Evolutionary conservation across 37 sponge, comb jelly and placozoan genomes (phyloP), one percentile per base, ranked within the genome.

Genomic region (Agelas oroides): DNA sequence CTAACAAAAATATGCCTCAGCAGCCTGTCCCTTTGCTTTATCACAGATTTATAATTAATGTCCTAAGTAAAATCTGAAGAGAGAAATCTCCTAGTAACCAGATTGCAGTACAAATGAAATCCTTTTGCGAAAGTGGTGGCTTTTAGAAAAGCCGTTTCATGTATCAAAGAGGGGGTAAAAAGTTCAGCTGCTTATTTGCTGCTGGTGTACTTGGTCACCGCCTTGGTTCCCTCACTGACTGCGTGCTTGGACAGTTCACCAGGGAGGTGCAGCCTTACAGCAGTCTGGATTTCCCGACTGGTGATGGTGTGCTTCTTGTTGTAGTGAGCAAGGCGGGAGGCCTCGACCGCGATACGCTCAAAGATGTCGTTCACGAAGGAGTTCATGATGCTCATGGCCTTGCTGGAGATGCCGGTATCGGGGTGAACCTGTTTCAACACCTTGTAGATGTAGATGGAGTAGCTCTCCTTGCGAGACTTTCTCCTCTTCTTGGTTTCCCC

Each of bases 381-480:
- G 91, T 97, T 97, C 97, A 97, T 97, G 97, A 97, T 97, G 89
- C 93, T 92, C 97, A 97, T 97, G 92, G 94, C 97, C 85, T 97
- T 97, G 86, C 77, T 70, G 89, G 93, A 92, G 93, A 97, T 94
- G 53, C 97, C 97, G 75, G 97, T 97, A 79, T 97, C 97, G 60
- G 97, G 97, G 91, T 97, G 97, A 25, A 97, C 97, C 85, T 97
- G 97, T 87, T 94, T 97, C 86, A 97, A 85, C 24, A 97, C 97
- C 74, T 97, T 97, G 97, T 97, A 97, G 97, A 97, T 94, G 95
- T 97, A 97, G 86, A 97, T 95, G 84, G 95, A 94, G 87, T 94
- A 97, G 68, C 92, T 90, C 80, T 97, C 97, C 91, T 94, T 94
- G 63, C 97, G 79, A 40, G 62, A 60, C 91, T 84, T 91, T 63